A percentile compares a stretch with the other conserved stretches of the same genome.
These are phyloP conservation scores for Chalcis sispes DNA, from an alignment of 2,888 invertebrate genomes.

Conservation along the genomic window DNA sequence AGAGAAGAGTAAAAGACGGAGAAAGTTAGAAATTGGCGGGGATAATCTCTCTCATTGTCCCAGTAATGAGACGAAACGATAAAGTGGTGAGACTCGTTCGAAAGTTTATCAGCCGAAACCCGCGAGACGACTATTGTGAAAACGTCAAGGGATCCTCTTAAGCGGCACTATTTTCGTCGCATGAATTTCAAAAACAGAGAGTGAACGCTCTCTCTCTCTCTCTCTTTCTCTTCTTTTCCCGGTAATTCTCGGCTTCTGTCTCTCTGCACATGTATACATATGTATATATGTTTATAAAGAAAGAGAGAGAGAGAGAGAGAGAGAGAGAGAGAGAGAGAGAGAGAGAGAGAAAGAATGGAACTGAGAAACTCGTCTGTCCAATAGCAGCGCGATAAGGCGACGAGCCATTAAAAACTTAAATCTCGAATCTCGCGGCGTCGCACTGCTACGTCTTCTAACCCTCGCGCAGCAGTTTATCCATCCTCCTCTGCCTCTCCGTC, in stretches of 20 bases:
- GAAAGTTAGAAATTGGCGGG: no score
- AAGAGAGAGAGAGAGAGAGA: slow-evolving; percentile 25
- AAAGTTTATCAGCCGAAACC: slow-evolving; percentile 65
- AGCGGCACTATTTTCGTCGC: slow-evolving; percentile 61
- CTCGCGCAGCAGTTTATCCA: neutral
- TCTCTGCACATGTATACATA: neutral
- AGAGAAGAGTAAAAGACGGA: no score
- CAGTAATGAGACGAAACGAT: slow-evolving; percentile 69
- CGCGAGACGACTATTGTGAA: slow-evolving; percentile 50
- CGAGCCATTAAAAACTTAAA: slow-evolving; percentile 61
- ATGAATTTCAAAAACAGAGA: slow-evolving; percentile 53
- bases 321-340: no score
- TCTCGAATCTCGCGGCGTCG: slow-evolving; percentile 49
- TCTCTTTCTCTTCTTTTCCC: neutral
- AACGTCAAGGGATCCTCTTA: slow-evolving; percentile 63
- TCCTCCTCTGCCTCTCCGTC: slow-evolving; percentile 28
- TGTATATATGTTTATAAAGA: no score
- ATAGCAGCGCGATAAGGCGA: slow-evolving; percentile 57
- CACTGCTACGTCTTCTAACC: neutral
- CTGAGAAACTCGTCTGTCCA: slow-evolving; percentile 50
- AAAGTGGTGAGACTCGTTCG: slow-evolving; percentile 64
- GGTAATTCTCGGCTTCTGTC: neutral
- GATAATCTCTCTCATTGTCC: slow-evolving; percentile 59
- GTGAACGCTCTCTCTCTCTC: neutral
- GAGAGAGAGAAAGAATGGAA: no score